A percentile compares a stretch with the other conserved stretches of the same genome.
phyloP scores from a whole-genome alignment of 2,888 invertebrate genomes.

The Agrochola lychnidis region DNA sequence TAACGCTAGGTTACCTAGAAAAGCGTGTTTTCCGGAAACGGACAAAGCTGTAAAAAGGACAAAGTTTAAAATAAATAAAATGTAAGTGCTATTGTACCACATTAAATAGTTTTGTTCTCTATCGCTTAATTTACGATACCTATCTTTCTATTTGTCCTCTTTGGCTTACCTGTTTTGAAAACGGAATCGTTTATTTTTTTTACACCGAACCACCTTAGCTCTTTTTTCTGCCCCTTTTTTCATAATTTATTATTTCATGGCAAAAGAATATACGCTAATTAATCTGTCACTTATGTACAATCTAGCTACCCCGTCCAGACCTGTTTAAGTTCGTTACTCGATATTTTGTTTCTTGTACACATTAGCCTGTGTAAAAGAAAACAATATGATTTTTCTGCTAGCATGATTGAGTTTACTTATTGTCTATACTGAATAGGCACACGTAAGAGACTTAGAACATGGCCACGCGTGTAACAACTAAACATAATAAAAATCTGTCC shows the following conservation, averaged over 20 bases:
- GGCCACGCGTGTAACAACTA: constrained; percentile 55
- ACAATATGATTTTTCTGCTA: constrained; percentile 6
- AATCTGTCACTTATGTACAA: neutral
- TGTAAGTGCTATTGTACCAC: neutral
- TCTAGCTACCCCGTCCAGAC: too few relatives aligned
- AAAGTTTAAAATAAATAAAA: neutral
- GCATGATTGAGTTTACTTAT: constrained; percentile 48
- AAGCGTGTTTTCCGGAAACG: constrained; percentile 16
- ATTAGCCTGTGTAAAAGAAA: constrained; percentile 10
- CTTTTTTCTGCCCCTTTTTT: neutral
- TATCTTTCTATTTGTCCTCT: neutral
- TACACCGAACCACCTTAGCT: neutral
- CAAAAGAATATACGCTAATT: neutral
- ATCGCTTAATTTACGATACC: neutral
- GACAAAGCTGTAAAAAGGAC: constrained; percentile 3
- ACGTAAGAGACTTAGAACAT: constrained; percentile 41
- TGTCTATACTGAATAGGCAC: constrained; percentile 34
- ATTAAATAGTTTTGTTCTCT: neutral
- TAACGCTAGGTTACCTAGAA: constrained; percentile 32
- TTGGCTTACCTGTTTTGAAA: neutral
- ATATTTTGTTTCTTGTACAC: neutral
- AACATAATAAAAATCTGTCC: constrained; percentile 68
- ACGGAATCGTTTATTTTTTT: neutral
- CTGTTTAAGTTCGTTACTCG: neutral
- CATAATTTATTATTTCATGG: neutral